A percentile compares a stretch with the other conserved stretches of the same genome.
Conservation (phyloP, 1,140 invertebrate species). For the Drosophila tristis region DNA sequence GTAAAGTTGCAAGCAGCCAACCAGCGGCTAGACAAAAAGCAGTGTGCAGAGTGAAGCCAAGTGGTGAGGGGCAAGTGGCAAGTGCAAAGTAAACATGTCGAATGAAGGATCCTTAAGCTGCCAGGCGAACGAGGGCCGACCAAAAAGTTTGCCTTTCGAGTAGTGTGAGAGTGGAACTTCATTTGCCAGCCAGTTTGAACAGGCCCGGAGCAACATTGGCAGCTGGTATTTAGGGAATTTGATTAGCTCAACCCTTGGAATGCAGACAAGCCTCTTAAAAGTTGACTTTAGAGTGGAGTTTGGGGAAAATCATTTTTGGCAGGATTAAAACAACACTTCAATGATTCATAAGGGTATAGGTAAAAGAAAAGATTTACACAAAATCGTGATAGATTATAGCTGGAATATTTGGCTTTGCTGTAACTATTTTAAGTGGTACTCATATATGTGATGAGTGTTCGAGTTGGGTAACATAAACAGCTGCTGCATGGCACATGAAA, state of each 20-base stretch:
- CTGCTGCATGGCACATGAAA: too few relatives aligned
- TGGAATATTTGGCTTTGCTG: too few relatives aligned
- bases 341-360: too few relatives aligned
- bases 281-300: too few relatives aligned
- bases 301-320: too few relatives aligned
- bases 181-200: slow-evolving; percentile 5
- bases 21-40: slow-evolving; percentile 22
- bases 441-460: too few relatives aligned
- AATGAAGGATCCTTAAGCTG: slow-evolving; percentile 51
- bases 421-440: too few relatives aligned
- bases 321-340: too few relatives aligned
- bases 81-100: slow-evolving; percentile 74
- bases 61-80: slow-evolving; percentile 31
- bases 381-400: too few relatives aligned
- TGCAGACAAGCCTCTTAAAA: slow-evolving; percentile 2
- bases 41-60: slow-evolving; percentile 9
- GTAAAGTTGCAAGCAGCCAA: slow-evolving; percentile 56
- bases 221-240: slow-evolving; percentile 13
- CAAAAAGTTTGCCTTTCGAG: slow-evolving; percentile 26
- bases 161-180: slow-evolving; percentile 8
- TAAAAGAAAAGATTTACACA: too few relatives aligned
- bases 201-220: not conserved
- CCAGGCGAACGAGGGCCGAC: slow-evolving; percentile 55
- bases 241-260: slow-evolving; percentile 1
- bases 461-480: too few relatives aligned